A percentile compares a stretch with the other conserved stretches of the same genome.
phyloP scores from a whole-genome alignment of 2,797 vertebrate genomes.

The Sebastes matsubarae region DNA sequence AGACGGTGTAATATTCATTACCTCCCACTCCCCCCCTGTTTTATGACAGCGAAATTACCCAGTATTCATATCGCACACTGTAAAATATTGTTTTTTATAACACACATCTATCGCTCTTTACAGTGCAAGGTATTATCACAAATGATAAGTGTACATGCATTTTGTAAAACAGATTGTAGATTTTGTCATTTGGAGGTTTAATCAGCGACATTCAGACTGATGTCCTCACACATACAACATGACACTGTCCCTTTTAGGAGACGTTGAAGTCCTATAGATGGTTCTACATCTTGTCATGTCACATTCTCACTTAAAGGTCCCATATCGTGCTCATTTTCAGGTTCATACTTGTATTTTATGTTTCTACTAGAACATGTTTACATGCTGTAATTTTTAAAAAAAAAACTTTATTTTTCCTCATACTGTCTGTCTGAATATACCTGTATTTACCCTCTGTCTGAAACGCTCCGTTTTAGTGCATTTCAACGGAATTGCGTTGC shows the following conservation, averaged over 20 bases:
- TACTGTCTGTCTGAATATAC: too few relatives aligned
- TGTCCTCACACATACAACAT: not conserved
- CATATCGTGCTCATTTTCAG: too few relatives aligned
- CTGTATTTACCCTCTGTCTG: too few relatives aligned
- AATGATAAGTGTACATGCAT: conserved; percentile 10
- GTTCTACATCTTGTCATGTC: conserved; percentile 28
- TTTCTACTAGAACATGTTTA: too few relatives aligned
- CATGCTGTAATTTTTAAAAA: too few relatives aligned
- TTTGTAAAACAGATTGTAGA: conserved; percentile 19
- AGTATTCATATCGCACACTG: conserved; percentile 71
- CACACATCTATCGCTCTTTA: conserved; percentile 39
- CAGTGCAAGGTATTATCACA: conserved; percentile 27
- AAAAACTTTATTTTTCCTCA: too few relatives aligned
- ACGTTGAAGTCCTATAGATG: conserved; percentile 55
- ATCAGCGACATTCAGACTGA: conserved; percentile 14
- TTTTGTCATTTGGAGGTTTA: conserved; percentile 21
- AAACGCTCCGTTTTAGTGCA: too few relatives aligned
- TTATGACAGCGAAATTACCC: conserved; percentile 72
- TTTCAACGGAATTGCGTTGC: too few relatives aligned
- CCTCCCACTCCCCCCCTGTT: conserved; percentile 67
- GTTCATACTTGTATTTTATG: too few relatives aligned
- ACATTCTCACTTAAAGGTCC: not conserved
- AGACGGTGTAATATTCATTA: conserved; percentile 78
- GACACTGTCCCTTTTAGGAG: not conserved
- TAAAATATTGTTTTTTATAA: conserved; percentile 69